Evolutionary conservation across 2,888 invertebrate species (phyloP).

Genomic region (Drosophila prolongata): DNA sequence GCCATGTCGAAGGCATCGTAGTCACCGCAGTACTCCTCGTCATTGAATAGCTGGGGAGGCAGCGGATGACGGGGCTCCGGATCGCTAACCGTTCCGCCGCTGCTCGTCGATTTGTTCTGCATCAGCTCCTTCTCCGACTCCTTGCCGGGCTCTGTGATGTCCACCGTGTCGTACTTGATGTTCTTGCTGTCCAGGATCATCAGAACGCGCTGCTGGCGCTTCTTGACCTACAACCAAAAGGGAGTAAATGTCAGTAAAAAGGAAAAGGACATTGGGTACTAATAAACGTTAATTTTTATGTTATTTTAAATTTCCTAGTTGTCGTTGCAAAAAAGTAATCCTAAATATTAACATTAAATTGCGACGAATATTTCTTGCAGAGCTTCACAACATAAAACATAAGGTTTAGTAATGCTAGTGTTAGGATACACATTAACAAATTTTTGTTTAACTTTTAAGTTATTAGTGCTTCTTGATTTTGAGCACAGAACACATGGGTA

Average conservation of each 20-base stretch:
- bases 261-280: neutral
- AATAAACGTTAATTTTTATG: neutral
- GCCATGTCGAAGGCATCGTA: slow-evolving; percentile 96
- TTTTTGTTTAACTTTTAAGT: no score
- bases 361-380: no score
- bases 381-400: no score
- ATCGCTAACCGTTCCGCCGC: slow-evolving; percentile 90
- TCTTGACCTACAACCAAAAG: slow-evolving; percentile 91
- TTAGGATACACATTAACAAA: no score
- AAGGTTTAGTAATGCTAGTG: no score
- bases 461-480: no score
- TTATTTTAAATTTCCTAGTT: neutral
- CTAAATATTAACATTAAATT: no score
- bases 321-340: no score
- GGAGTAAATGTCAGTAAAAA: no score
- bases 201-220: slow-evolving; percentile 96
- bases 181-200: slow-evolving; percentile 97
- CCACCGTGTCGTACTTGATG: slow-evolving; percentile 95
- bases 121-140: slow-evolving; percentile 95
- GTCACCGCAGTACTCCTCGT: slow-evolving; percentile 94
- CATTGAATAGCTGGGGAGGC: slow-evolving; percentile 98
- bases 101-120: slow-evolving; percentile 93
- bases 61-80: slow-evolving; percentile 91
- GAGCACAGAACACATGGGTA: no score
- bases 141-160: slow-evolving; percentile 97